phyloP scores from a whole-genome alignment of 2,888 invertebrate genomes.

The Aspidiotus rigidus region DNA sequence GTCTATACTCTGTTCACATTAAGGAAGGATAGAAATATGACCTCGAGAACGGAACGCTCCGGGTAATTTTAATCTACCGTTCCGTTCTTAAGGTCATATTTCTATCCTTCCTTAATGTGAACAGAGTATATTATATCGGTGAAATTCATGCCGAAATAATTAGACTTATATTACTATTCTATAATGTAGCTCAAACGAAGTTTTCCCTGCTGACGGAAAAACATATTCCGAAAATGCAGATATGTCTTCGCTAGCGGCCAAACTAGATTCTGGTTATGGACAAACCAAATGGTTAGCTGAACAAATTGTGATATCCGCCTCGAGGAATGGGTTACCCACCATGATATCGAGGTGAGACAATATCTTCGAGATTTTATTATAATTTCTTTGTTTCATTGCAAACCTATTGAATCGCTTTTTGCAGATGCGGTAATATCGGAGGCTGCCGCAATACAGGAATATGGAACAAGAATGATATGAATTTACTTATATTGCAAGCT shows the following conservation, averaged over 20 bases:
- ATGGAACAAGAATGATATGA: conserved; percentile 38
- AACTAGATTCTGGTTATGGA: conserved; percentile 38
- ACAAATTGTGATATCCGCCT: conserved; percentile 38
- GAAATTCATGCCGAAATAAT: no score
- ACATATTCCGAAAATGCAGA: conserved; percentile 37
- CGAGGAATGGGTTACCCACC: conserved; percentile 38
- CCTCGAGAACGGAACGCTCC: no score
- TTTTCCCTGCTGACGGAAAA: conserved; percentile 37
- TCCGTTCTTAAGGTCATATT: no score
- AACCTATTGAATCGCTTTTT: conserved; percentile 20
- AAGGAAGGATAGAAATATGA: no score
- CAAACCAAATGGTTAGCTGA: conserved; percentile 40
- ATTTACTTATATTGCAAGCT: conserved; percentile 15
- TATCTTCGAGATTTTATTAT: no score
- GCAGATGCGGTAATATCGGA: conserved; percentile 39
- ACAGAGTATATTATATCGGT: no score
- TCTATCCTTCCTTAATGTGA: no score
- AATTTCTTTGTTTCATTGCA: neutral
- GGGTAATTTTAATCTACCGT: no score
- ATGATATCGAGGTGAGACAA: conserved; percentile 37
- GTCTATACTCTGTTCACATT: no score
- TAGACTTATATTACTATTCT: neutral
- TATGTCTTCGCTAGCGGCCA: conserved; percentile 35
- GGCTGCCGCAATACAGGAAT: conserved; percentile 36
- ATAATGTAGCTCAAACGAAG: conserved; percentile 38